Evolutionary conservation across 1,140 invertebrate species (phyloP), one percentile per base, ranked within the genome.

Genomic region (Halictus rubicundus): DNA sequence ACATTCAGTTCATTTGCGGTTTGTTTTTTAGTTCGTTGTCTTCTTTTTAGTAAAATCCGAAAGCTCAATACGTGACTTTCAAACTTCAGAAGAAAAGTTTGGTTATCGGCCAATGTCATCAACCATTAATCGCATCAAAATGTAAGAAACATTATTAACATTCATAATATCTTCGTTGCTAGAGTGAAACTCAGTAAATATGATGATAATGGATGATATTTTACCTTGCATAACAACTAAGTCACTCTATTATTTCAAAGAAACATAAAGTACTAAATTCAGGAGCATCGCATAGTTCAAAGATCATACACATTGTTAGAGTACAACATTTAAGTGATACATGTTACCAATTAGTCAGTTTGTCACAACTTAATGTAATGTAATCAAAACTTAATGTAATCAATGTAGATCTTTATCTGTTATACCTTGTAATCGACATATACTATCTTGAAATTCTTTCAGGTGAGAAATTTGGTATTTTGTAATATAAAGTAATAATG

Each of bases 401-500:
- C 16, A 2, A 37, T 23, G 21, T 52, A 39, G 19, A n/a, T 23
- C 42, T n/a, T 42, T 19, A 19, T 21, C 19, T 42, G n/a, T 69
- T 16, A 14, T 49, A 25, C 8, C 8, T 10, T 37, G 19, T 3
- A 46, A 14, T 46, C 14, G 14, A 8, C 12, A 7, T 8, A 46
- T 42, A 19, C 16, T 8, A 27, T 71, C 10, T 27, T 6, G 4
- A 23, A 19, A 39, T 64, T 69, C 27, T 49, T 54, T 69, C 61
- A 68, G 32, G 64, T 52, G 71, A 79, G 54, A 65, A 70, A 59
- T 83, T 79, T 12, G 63, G 54, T 57, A 69, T 69, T 25, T 64
- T 37, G 37, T 25, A 77, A 63, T 71, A 49, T 68, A 76, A 75
- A 81, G 42, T 54, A 60, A 85, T 60, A 66, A 65, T 70, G 21